Base-by-base conservation (phyloP, 2,797 vertebrate species). In the Echeneis naucrates region DNA sequence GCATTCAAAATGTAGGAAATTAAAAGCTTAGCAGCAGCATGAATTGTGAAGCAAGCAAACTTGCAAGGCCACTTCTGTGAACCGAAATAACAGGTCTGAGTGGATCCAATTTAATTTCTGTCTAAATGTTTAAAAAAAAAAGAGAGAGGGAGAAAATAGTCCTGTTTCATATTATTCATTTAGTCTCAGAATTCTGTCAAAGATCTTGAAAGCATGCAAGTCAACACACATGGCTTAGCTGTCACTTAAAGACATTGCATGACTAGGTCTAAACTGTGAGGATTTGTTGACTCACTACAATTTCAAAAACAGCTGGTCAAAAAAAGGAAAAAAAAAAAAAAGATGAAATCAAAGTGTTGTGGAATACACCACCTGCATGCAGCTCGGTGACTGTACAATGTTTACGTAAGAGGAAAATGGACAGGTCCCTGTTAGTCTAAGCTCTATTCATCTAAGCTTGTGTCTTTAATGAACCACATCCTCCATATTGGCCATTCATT, bases 401-500 rank as follows among this genome's bases (percentile, higher is more conserved):
- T 87, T 87, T 86, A 88, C 73, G 76, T 68, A 72, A 74, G 84
- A 72, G 77, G 80, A 88, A 60, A 87, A 79, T 78, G 75, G 76
- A 86, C 89, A 92, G 90, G 77, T 88, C 80, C 72, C 69, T 88
- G 88, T 90, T 89, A 89, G 89, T 91, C 80, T 89, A 85, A 89
- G 85, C 88, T 90, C 88, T 74, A 90, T 93, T 95, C 90, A 93
- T 87, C 73, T 67, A 85, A 85, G 84, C 91, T 91, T 92, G 92
- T 92, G 91, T 92, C 87, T 91, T 88, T 94, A 95, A 94, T 92
- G 92, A 94, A 94, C 92, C 93, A 93, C 94, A 94, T 93, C 93
- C 92, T 94, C 91, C 71, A 86, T 87, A 92, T 81, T 79, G 89
- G 77, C 88, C 87, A 90, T 93, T 95, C 92, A 94, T 95, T 94